phyloP scores from a whole-genome alignment of 2,888 invertebrate genomes.

The Gymnoscelis rufifasciata region DNA sequence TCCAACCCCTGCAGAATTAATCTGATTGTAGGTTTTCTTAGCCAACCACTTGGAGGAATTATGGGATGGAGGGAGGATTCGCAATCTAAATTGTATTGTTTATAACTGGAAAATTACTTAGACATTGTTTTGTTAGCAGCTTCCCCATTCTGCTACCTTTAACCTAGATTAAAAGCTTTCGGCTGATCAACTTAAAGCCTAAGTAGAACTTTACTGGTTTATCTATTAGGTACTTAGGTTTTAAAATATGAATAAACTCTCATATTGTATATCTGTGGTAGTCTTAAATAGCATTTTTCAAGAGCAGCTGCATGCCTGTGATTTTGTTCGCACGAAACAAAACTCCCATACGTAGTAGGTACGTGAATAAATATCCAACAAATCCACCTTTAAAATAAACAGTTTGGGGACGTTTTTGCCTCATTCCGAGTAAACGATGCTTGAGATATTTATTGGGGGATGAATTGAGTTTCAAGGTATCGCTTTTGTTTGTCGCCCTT shows the following conservation, averaged over 20 bases:
- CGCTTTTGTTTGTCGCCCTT: slow-evolving; percentile 51
- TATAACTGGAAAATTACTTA: slow-evolving; percentile 19
- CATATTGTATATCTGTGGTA: too few relatives aligned
- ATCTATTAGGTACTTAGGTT: too few relatives aligned
- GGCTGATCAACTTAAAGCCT: too few relatives aligned
- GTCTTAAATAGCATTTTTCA: slow-evolving; percentile 25
- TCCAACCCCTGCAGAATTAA: slow-evolving; percentile 75
- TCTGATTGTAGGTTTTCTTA: slow-evolving; percentile 76
- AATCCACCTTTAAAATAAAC: slow-evolving; percentile 77
- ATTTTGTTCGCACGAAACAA: slow-evolving; percentile 31
- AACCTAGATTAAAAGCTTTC: too few relatives aligned
- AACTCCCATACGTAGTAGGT: slow-evolving; percentile 43
- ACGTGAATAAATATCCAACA: slow-evolving; percentile 71
- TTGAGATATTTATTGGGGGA: slow-evolving; percentile 75
- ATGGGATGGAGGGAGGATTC: slow-evolving; percentile 40
- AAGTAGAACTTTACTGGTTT: too few relatives aligned
- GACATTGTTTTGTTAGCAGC: neutral
- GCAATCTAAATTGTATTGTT: slow-evolving; percentile 41
- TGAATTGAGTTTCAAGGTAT: slow-evolving; percentile 70
- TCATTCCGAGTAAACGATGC: slow-evolving; percentile 75
- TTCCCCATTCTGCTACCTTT: too few relatives aligned
- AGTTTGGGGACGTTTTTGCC: slow-evolving; percentile 72
- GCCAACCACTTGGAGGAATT: slow-evolving; percentile 63
- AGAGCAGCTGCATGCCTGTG: slow-evolving; percentile 29
- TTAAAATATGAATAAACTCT: too few relatives aligned